Evolutionary conservation across 2,113 vertebrate genomes (phyloP).

Genomic region (Rhinoderma darwinii): DNA sequence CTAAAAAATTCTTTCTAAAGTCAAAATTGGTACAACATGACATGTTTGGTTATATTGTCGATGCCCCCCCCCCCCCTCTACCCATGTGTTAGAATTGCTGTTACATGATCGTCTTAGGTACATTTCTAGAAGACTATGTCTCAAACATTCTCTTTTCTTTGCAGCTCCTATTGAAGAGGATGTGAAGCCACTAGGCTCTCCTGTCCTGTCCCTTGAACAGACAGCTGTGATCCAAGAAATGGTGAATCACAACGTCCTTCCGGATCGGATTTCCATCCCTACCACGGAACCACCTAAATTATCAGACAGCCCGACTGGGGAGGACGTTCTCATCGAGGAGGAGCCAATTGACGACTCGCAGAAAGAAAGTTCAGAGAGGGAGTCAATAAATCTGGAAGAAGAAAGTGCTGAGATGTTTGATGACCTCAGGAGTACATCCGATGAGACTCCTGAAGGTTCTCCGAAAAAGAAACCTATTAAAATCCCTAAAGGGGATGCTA

Average conservation of each 20-base stretch:
- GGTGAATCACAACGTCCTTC: conserved; percentile 68
- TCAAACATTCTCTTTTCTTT: conserved; percentile 46
- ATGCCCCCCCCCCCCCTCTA: too few species aligned
- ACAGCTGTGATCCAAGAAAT: conserved; percentile 72
- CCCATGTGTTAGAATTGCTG: too few species aligned
- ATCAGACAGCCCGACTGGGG: conserved; percentile 69
- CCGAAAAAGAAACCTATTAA: conserved; percentile 66
- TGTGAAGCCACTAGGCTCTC: conserved; percentile 68
- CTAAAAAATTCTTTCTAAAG: too few species aligned
- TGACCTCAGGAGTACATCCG: conserved; percentile 69
- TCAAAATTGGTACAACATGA: too few species aligned
- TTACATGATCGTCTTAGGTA: too few species aligned
- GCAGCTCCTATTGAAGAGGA: conserved; percentile 79
- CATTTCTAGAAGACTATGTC: background rate
- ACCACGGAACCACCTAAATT: conserved; percentile 67
- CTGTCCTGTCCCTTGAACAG: conserved; percentile 73
- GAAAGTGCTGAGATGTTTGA: conserved; percentile 75
- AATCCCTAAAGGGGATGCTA: conserved; percentile 72
- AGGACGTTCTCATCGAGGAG: conserved; percentile 68
- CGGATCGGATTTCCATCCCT: conserved; percentile 63
- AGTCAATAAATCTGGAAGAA: conserved; percentile 69
- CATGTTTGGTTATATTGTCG: too few species aligned
- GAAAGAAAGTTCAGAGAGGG: conserved; percentile 66
- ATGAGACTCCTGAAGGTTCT: conserved; percentile 72
- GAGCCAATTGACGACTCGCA: conserved; percentile 66